phyloP scores from a whole-genome alignment of 1,140 invertebrate species.

The Ceratosolen solmsi region DNA sequence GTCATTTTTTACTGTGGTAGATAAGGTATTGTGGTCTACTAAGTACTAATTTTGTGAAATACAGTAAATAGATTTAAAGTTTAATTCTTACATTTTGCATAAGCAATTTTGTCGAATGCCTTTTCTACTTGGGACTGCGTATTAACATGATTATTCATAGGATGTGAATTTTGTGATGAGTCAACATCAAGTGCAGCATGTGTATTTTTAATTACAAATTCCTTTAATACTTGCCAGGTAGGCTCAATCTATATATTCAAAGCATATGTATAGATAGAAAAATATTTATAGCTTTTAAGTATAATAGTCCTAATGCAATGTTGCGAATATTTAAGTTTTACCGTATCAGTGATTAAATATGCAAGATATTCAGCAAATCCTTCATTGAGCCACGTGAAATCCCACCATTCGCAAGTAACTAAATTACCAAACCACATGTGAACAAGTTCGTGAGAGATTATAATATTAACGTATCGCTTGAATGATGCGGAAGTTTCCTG shows the following conservation, averaged over 20 bases:
- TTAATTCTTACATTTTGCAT: conserved; percentile 75
- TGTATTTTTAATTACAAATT: conserved; percentile 72
- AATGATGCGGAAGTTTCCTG: conserved; percentile 67
- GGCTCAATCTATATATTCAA: conserved; percentile 64
- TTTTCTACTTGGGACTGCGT: conserved; percentile 70
- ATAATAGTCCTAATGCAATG: too few relatives aligned
- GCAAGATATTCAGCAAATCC: conserved; percentile 81
- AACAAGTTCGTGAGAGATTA: conserved; percentile 80
- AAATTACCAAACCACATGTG: conserved; percentile 83
- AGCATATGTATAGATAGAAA: too few relatives aligned
- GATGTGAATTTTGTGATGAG: conserved; percentile 50
- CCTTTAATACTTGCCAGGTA: conserved; percentile 58
- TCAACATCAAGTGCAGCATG: conserved; percentile 63
- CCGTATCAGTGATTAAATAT: conserved; percentile 51
- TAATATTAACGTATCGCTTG: conserved; percentile 71
- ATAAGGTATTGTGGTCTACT: too few relatives aligned
- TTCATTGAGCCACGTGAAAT: conserved; percentile 80
- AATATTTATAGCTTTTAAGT: too few relatives aligned
- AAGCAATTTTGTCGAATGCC: conserved; percentile 81
- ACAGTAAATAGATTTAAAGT: conserved; percentile 53
- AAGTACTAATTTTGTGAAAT: too few relatives aligned
- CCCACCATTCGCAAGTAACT: conserved; percentile 81
- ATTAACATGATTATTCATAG: conserved; percentile 62
- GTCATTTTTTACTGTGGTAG: too few relatives aligned
- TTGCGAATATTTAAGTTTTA: too few relatives aligned